Conservation (phyloP, 2,797 vertebrate genomes). For the Chelon auratus region DNA sequence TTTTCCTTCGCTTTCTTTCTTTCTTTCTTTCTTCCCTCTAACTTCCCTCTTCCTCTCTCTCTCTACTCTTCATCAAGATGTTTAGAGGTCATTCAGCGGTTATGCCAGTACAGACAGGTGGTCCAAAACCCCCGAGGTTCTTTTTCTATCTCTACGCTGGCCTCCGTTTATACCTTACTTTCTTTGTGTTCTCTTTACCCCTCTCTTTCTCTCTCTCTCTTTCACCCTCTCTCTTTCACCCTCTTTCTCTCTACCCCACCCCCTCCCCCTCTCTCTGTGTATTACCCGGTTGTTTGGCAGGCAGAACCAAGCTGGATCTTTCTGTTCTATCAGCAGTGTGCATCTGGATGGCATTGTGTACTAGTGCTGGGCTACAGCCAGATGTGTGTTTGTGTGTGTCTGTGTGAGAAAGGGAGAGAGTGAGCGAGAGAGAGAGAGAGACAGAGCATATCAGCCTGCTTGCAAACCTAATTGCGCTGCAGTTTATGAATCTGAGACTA, state of each 20-base stretch:
- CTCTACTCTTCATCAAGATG: conserved; percentile 37
- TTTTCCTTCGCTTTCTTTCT: background rate
- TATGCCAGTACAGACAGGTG: conserved; percentile 68
- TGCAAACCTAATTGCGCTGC: conserved; percentile 58
- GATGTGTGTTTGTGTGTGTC: conserved; percentile 44
- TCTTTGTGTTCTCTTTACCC: conserved; percentile 28
- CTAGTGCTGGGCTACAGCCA: conserved; percentile 77
- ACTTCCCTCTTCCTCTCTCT: background rate
- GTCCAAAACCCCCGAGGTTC: conserved; percentile 65
- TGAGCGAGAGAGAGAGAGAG: conserved; percentile 9
- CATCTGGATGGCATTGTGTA: conserved; percentile 83
- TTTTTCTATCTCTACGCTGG: conserved; percentile 42
- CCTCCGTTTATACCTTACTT: conserved; percentile 41
- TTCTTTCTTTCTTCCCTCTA: background rate
- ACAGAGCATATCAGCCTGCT: conserved; percentile 22
- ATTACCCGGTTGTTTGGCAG: conserved; percentile 75
- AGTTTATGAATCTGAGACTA: conserved; percentile 69
- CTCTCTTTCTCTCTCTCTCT: conserved; percentile 23
- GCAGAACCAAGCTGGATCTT: conserved; percentile 70
- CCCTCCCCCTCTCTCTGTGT: conserved; percentile 33
- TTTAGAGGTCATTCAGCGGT: conserved; percentile 70
- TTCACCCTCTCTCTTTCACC: conserved; percentile 6
- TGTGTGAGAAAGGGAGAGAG: conserved; percentile 3
- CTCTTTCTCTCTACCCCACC: conserved; percentile 9
- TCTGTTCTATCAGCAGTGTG: conserved; percentile 77